These are phyloP conservation scores for Adrianichthys oophorus DNA, from an alignment of 2,797 vertebrate genomes.

Conservation along the genomic window DNA sequence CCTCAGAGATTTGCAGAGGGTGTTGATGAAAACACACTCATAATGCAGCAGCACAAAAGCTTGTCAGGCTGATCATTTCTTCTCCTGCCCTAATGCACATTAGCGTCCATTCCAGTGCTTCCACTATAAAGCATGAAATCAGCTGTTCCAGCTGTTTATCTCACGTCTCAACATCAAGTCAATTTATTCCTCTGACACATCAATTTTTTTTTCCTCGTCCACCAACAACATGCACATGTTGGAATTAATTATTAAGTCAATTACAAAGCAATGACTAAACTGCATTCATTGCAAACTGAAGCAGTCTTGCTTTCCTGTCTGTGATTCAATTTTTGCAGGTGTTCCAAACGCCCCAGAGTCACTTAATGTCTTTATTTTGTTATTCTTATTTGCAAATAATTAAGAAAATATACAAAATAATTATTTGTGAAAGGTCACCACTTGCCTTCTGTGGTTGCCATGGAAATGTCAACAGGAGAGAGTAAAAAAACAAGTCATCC, in stretches of 20 bases:
- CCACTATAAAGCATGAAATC: constrained; percentile 47
- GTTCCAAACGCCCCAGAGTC: neutral
- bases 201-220: constrained; percentile 29
- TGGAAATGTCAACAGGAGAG: constrained; percentile 10
- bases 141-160: constrained; percentile 8
- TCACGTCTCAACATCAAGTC: constrained; percentile 8
- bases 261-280: constrained; percentile 13
- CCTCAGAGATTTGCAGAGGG: constrained; percentile 6
- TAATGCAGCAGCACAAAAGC: constrained; percentile 28
- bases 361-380: neutral
- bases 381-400: constrained; percentile 1
- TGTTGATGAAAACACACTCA: constrained; percentile 32
- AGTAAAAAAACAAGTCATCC: constrained; percentile 31
- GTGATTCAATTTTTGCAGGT: constrained; percentile 6
- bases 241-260: constrained; percentile 30
- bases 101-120: constrained; percentile 23
- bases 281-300: neutral
- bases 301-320: constrained; percentile 11
- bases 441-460: constrained; percentile 17
- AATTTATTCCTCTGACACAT: constrained; percentile 19
- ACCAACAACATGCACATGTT: constrained; percentile 19
- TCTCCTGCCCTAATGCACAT: constrained; percentile 32
- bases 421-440: constrained; percentile 23
- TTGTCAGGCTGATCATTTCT: constrained; percentile 39
- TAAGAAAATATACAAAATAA: neutral